Evolutionary conservation across 1,140 invertebrate species (phyloP).

Genomic region (Brachionus rotundiformis): DNA sequence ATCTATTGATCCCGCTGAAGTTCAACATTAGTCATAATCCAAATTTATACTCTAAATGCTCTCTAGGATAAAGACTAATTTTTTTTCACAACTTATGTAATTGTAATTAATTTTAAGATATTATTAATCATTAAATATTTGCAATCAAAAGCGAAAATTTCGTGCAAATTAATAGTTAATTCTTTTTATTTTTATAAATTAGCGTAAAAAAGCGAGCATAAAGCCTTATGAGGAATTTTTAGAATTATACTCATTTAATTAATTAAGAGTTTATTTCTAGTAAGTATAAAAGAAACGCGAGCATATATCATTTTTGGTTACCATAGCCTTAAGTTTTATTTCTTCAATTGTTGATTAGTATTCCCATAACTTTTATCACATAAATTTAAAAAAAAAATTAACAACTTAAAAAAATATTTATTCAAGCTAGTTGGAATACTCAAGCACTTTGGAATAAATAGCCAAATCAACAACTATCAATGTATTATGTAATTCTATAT

Average conservation of each 20-base stretch:
- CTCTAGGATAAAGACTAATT: not conserved
- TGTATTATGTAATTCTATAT: not conserved
- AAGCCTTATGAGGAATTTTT: not conserved
- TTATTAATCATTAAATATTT: conserved; percentile 24
- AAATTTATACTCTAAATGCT: not conserved
- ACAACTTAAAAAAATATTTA: not conserved
- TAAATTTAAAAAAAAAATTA: not conserved
- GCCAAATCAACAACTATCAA: not conserved
- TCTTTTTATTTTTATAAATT: not conserved
- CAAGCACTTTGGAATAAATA: not conserved
- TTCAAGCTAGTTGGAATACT: not conserved
- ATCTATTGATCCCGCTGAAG: not conserved
- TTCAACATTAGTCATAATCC: conserved; percentile 2
- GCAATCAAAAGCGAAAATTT: conserved; percentile 32
- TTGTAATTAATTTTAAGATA: not conserved
- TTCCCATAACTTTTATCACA: conserved; percentile 6
- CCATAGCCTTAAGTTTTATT: conserved; percentile 20
- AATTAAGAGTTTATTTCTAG: not conserved
- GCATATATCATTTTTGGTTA: conserved; percentile 10
- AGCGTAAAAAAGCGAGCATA: not conserved
- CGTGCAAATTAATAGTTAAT: conserved; percentile 40
- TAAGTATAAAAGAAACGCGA: conserved; percentile 2
- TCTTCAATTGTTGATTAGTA: conserved; percentile 21
- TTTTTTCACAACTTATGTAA: not conserved
- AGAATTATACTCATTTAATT: not conserved